These are phyloP conservation scores for Nansenia antarctica DNA, from an alignment of 2,113 vertebrate species.

Conservation along the genomic window DNA sequence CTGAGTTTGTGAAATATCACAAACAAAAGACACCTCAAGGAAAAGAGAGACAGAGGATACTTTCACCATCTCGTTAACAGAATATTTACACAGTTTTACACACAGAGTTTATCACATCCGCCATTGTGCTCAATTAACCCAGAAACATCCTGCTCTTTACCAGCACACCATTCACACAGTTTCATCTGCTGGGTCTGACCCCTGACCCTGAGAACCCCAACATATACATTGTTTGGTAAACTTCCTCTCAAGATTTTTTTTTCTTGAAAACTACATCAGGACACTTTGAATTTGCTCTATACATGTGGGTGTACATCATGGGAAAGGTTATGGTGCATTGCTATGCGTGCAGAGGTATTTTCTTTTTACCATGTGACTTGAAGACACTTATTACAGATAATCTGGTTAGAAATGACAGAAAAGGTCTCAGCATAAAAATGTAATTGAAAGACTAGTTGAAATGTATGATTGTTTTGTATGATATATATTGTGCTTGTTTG, in stretches of 20 bases:
- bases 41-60: neutral
- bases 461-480: too few relatives aligned
- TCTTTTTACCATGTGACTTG: neutral
- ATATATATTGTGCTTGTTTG: slow-evolving; percentile 6
- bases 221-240: slow-evolving; percentile 1
- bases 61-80: neutral
- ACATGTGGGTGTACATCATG: neutral
- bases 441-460: neutral
- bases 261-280: neutral
- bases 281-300: neutral
- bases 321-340: neutral
- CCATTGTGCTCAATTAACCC: slow-evolving; percentile 8
- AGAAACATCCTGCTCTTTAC: neutral
- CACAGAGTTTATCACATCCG: slow-evolving; percentile 9
- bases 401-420: neutral
- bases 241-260: slow-evolving; percentile 1
- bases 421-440: neutral
- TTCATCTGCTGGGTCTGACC: slow-evolving; percentile 5
- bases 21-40: slow-evolving; percentile 9
- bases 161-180: slow-evolving; percentile 8
- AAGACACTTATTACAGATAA: neutral
- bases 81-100: slow-evolving; percentile 29
- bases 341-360: neutral
- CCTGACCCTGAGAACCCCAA: neutral
- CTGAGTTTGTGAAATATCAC: too few relatives aligned